Evolutionary conservation across 1,140 invertebrate genomes (phyloP).

Genomic region (Drosophila sp.): DNA sequence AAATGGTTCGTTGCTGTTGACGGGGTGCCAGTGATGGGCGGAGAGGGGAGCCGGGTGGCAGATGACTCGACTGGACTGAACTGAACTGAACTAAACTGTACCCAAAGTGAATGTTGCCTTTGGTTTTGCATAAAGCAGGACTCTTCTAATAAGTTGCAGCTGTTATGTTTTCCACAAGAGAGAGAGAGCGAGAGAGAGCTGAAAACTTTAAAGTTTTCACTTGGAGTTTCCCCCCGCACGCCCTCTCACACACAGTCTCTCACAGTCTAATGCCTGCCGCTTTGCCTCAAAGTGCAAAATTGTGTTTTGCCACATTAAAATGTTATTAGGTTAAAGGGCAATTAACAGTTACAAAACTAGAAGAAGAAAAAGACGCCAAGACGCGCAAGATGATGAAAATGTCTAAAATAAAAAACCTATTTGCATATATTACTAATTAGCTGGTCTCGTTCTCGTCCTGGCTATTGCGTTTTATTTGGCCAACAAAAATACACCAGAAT

Average conservation of each 20-base stretch:
- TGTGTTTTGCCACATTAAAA: constrained; percentile 70
- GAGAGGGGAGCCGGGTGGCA: neutral
- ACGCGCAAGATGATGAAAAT: constrained; percentile 16
- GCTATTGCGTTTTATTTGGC: constrained; percentile 61
- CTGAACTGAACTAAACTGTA: constrained; percentile 11
- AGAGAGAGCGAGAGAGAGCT: constrained; percentile 1
- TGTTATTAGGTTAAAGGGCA: constrained; percentile 72
- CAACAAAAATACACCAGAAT: constrained; percentile 16
- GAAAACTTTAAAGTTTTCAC: constrained; percentile 7
- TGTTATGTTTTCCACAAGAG: constrained; percentile 49
- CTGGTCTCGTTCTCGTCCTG: constrained; percentile 41
- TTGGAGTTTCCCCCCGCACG: neutral
- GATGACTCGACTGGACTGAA: no score
- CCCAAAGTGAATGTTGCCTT: constrained; percentile 62
- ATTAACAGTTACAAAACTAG: constrained; percentile 67
- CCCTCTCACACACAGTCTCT: constrained; percentile 3
- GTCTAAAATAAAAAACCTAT: constrained; percentile 41
- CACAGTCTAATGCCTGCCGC: constrained; percentile 39
- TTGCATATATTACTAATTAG: constrained; percentile 72
- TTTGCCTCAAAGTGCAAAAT: constrained; percentile 61
- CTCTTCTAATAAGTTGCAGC: constrained; percentile 76
- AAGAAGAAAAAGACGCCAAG: constrained; percentile 3
- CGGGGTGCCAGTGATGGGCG: neutral
- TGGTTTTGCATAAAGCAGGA: constrained; percentile 73
- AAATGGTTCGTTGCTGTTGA: constrained; percentile 55